phyloP scores from a whole-genome alignment of 2,888 invertebrate genomes.

The Chaitophorus viminalis region DNA sequence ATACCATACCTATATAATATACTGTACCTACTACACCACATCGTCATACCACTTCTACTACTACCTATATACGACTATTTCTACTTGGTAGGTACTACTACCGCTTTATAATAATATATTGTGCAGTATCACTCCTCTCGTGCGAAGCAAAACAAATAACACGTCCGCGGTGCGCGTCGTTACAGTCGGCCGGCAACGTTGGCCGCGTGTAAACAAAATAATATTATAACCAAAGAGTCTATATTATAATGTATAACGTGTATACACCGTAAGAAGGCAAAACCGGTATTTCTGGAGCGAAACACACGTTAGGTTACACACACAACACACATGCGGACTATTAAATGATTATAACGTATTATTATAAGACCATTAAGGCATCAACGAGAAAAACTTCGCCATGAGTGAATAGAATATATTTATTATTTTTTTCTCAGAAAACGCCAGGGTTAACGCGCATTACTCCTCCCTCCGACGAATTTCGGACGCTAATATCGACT shows the following conservation, averaged over 20 bases:
- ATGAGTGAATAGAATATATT: neutral
- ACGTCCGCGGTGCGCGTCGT: neutral
- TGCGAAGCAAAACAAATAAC: conserved; percentile 20
- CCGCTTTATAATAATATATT: conserved; percentile 20
- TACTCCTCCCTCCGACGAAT: neutral
- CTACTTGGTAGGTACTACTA: neutral
- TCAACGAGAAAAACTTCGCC: conserved; percentile 17
- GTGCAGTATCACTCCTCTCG: conserved; percentile 51
- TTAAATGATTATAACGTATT: conserved; percentile 40
- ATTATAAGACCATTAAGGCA: conserved; percentile 40
- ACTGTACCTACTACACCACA: neutral
- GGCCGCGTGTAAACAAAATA: conserved; percentile 49
- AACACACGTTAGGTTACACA: too few relatives aligned
- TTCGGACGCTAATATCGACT: neutral
- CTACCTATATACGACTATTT: too few relatives aligned
- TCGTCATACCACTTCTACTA: neutral
- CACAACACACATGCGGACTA: neutral
- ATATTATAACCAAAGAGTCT: neutral
- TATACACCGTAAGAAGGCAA: neutral
- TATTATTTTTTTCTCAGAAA: too few relatives aligned
- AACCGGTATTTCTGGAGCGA: conserved; percentile 59
- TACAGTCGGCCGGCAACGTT: neutral
- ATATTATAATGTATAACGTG: neutral
- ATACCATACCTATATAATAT: neutral
- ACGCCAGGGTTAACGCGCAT: neutral